phyloP scores from a whole-genome alignment of 2,113 vertebrate species.

The Anolis carolinensis region DNA sequence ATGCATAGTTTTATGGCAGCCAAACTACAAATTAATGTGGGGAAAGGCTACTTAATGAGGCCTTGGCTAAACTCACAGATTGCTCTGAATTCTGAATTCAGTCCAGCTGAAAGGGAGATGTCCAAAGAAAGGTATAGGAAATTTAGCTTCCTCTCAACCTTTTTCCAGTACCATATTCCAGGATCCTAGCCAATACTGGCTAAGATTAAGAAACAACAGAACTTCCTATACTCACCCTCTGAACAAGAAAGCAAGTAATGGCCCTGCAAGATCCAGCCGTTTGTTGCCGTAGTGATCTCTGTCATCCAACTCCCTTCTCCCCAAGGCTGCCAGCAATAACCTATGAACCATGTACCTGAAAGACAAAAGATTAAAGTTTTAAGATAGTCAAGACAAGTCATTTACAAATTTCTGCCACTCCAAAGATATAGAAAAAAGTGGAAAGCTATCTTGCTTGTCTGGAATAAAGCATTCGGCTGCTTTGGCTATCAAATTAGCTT shows the following conservation, averaged over 20 bases:
- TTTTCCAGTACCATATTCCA: not conserved
- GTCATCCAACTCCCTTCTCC: slow-evolving; percentile 95
- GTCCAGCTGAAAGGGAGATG: no score
- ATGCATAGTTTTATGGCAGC: no score
- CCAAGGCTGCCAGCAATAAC: slow-evolving; percentile 91
- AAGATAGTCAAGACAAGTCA: no score
- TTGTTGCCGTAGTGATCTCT: slow-evolving; percentile 99
- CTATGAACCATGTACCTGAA: slow-evolving; percentile 97
- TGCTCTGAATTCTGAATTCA: no score
- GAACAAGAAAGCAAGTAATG: slow-evolving; percentile 93
- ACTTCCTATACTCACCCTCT: slow-evolving; percentile 83
- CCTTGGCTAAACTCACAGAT: no score
- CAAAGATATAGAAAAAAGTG: not conserved
- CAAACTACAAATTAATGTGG: no score
- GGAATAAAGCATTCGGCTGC: not conserved
- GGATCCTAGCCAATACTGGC: not conserved
- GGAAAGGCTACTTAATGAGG: no score
- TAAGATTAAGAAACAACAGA: not conserved
- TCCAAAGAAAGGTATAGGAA: not conserved
- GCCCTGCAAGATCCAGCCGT: slow-evolving; percentile 97
- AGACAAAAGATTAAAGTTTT: not conserved
- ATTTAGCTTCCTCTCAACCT: not conserved
- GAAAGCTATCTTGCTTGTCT: not conserved
- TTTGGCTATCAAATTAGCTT: not conserved
- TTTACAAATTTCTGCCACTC: not conserved